These are phyloP conservation scores for Cassiopea xamachana DNA, from an alignment of 30 jellyfish, hydroid and myxozoan genomes.

Conservation along the genomic window DNA sequence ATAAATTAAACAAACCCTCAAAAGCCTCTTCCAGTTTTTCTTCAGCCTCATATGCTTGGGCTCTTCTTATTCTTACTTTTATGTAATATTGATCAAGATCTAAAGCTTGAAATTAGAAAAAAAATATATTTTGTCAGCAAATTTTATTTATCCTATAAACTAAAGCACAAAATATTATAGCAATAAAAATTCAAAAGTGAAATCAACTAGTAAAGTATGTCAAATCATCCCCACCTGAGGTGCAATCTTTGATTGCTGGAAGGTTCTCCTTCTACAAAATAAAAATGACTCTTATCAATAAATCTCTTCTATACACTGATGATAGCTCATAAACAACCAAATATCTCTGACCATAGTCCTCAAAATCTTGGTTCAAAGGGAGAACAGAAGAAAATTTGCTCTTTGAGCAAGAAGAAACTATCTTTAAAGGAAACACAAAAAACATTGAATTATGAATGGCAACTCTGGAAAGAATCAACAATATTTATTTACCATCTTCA, in stretches of 20 bases:
- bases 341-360: too few species aligned
- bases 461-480: too few species aligned
- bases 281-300: background rate
- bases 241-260: constrained; percentile 84
- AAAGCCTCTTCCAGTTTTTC: constrained; percentile 95
- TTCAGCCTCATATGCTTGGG: constrained; percentile 85
- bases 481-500: constrained; percentile 57
- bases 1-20: constrained; percentile 56
- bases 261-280: constrained; percentile 72
- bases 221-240: constrained; percentile 64
- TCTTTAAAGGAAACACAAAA: too few species aligned
- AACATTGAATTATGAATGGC: too few species aligned
- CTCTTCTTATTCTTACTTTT: constrained; percentile 96
- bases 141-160: background rate
- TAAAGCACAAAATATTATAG: too few species aligned
- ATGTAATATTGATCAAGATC: constrained; percentile 69
- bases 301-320: background rate
- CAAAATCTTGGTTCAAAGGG: too few species aligned
- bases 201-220: background rate
- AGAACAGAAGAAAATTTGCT: too few species aligned
- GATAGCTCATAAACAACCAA: too few species aligned
- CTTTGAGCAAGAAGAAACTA: too few species aligned
- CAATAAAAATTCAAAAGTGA: background rate
- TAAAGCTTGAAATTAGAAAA: constrained; percentile 62
- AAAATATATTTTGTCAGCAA: background rate